Percentiles rank a stretch among this genome's conserved stretches.
Evolutionary conservation across 1,140 invertebrate species (phyloP).

Genomic region (Homarus americanus): DNA sequence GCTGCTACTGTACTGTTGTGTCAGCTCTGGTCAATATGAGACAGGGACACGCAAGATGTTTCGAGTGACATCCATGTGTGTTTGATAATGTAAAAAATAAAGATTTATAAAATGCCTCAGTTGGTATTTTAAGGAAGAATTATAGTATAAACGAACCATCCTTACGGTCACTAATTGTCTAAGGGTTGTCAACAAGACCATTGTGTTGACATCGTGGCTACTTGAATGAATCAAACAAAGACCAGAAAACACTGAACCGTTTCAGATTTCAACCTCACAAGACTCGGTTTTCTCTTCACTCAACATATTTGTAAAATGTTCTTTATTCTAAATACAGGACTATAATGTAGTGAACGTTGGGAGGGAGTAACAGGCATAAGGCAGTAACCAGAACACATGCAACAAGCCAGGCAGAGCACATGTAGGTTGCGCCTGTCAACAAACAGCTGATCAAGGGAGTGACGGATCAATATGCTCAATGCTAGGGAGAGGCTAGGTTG

Average conservation of each 20-base stretch:
- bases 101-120: too few relatives aligned
- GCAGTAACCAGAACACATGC: background rate
- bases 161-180: background rate
- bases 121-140: too few relatives aligned
- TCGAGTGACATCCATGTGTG: too few relatives aligned
- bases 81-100: too few relatives aligned
- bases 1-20: too few relatives aligned
- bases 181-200: background rate
- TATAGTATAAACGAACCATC: too few relatives aligned
- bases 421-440: slow-evolving; percentile 14
- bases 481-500: background rate
- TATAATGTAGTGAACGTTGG: background rate
- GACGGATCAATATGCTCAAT: slow-evolving; percentile 34
- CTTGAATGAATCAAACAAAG: background rate
- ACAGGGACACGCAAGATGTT: too few relatives aligned
- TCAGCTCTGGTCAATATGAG: too few relatives aligned
- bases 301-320: background rate
- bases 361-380: background rate
- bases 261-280: background rate
- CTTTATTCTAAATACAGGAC: background rate
- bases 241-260: background rate
- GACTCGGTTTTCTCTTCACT: background rate
- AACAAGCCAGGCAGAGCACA: slow-evolving; percentile 19
- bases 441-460: slow-evolving; percentile 22
- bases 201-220: background rate